A percentile compares a stretch with the other conserved stretches of the same genome.
Evolutionary conservation across 1,140 invertebrate genomes (phyloP).

Genomic region (Aplysia californica): DNA sequence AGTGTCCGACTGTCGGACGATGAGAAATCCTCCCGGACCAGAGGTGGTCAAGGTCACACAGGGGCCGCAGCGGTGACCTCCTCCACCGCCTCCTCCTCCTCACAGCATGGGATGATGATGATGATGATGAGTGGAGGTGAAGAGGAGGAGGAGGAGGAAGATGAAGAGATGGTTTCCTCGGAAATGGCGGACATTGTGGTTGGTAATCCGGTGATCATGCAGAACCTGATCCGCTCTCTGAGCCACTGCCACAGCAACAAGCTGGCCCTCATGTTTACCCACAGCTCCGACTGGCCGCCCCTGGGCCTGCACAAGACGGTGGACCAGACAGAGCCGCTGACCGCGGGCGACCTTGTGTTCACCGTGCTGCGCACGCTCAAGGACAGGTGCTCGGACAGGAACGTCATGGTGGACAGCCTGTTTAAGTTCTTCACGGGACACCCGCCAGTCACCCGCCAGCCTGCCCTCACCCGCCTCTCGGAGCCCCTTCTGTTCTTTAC

Average conservation of each 20-base stretch:
- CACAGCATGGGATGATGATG: no score
- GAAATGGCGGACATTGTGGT: slow-evolving; percentile 61
- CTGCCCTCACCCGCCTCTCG: slow-evolving; percentile 70
- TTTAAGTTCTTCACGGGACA: slow-evolving; percentile 77
- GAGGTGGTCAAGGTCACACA: slow-evolving; percentile 38
- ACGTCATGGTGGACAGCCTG: slow-evolving; percentile 79
- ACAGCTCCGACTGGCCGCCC: slow-evolving; percentile 47
- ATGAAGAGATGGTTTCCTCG: not conserved
- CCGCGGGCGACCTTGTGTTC: slow-evolving; percentile 86
- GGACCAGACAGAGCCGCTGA: slow-evolving; percentile 70
- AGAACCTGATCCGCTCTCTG: slow-evolving; percentile 76
- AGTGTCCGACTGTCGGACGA: slow-evolving; percentile 50
- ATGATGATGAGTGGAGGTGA: no score
- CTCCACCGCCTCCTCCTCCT: no score
- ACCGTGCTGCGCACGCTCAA: slow-evolving; percentile 81
- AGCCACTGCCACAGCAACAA: slow-evolving; percentile 75
- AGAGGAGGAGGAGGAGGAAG: slow-evolving; percentile 18
- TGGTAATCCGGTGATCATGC: slow-evolving; percentile 76
- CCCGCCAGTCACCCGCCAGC: slow-evolving; percentile 27
- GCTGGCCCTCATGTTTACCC: slow-evolving; percentile 62
- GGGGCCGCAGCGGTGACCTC: slow-evolving; percentile 28
- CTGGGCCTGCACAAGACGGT: slow-evolving; percentile 48
- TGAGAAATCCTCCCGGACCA: slow-evolving; percentile 44
- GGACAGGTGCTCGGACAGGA: slow-evolving; percentile 73
- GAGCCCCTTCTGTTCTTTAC: slow-evolving; percentile 83